A percentile compares a stretch with the other conserved stretches of the same genome.
phyloP scores from a whole-genome alignment of 2,888 invertebrate species.

The Cryptus viduatorius region DNA sequence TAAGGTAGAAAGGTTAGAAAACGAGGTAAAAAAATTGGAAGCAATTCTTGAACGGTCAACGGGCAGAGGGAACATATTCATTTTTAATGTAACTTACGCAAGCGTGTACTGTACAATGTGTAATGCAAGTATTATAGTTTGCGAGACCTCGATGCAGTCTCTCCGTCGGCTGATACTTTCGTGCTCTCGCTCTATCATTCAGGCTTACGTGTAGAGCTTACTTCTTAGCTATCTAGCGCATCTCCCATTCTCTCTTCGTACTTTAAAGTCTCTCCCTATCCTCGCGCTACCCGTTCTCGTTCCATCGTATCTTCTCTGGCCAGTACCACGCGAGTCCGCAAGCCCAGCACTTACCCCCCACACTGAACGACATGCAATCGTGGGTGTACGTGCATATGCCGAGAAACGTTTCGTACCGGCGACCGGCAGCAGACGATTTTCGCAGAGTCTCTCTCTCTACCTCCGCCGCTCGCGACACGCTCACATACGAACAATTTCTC shows the following conservation, averaged over 20 bases:
- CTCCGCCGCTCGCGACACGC: background rate
- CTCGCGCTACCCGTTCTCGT: constrained; percentile 56
- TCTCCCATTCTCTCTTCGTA: constrained; percentile 35
- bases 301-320: constrained; percentile 30
- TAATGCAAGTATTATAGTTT: background rate
- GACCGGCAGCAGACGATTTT: constrained; percentile 19
- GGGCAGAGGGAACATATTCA: too few relatives aligned
- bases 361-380: constrained; percentile 63
- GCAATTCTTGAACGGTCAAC: too few relatives aligned
- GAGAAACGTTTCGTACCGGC: constrained; percentile 29
- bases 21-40: too few relatives aligned
- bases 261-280: constrained; percentile 19
- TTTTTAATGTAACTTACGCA: background rate
- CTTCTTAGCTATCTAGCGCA: constrained; percentile 49
- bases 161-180: constrained; percentile 23
- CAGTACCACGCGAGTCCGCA: constrained; percentile 25
- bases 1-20: too few relatives aligned
- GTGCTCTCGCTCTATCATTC: constrained; percentile 56
- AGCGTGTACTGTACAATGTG: background rate
- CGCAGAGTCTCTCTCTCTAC: background rate
- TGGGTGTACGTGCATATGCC: constrained; percentile 57
- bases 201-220: constrained; percentile 51
- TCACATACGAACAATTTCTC: constrained; percentile 57
- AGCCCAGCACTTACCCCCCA: constrained; percentile 47
- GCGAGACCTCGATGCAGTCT: constrained; percentile 21